These are phyloP conservation scores for Tinamus major DNA, from an alignment of 2,797 vertebrate genomes.

Conservation along the genomic window DNA sequence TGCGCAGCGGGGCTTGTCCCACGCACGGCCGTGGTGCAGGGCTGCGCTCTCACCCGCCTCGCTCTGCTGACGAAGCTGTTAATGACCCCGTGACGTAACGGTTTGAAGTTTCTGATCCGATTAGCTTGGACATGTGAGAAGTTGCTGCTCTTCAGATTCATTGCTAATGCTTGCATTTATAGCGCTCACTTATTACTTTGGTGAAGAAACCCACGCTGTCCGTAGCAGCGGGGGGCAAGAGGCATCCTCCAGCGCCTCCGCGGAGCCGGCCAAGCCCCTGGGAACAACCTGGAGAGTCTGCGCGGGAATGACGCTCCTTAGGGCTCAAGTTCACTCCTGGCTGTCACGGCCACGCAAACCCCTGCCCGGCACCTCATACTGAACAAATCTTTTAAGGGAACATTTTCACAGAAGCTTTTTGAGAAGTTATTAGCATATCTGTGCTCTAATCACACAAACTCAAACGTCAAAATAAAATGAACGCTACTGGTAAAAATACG, in stretches of 20 bases:
- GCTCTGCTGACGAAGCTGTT: background rate
- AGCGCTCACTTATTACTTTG: background rate
- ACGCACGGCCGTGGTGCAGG: background rate
- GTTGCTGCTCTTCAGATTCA: background rate
- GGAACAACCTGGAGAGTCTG: background rate
- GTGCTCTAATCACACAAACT: background rate
- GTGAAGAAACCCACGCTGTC: background rate
- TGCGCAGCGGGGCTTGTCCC: background rate
- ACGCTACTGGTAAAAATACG: background rate
- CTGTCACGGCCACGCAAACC: background rate
- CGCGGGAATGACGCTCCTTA: rapidly evolving
- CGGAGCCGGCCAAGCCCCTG: background rate
- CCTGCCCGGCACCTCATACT: background rate
- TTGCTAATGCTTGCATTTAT: background rate
- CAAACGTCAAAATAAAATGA: background rate
- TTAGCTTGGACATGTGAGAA: background rate
- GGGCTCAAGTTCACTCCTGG: background rate
- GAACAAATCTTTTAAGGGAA: background rate
- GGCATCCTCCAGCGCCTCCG: background rate
- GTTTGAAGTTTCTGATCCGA: background rate
- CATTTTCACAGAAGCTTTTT: background rate
- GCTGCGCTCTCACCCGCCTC: background rate
- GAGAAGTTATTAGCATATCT: background rate
- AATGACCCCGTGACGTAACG: background rate
- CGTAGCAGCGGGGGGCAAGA: background rate